Evolutionary conservation across 1,140 invertebrate species (phyloP).

Genomic region (Ericerus pela): DNA sequence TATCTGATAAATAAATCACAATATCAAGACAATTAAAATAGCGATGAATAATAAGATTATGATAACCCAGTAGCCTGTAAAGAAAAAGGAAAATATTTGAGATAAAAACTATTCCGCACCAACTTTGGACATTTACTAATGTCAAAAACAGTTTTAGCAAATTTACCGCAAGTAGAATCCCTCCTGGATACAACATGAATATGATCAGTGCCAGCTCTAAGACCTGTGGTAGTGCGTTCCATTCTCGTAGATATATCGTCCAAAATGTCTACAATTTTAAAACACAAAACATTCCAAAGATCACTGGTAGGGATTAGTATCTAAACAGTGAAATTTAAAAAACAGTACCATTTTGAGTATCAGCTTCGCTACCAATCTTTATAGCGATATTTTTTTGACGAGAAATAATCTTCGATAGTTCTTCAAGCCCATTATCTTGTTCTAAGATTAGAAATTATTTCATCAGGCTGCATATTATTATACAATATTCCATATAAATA

Average conservation of each 20-base stretch:
- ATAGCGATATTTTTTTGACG: constrained; percentile 61
- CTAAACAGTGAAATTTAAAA: neutral
- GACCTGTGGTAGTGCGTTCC: constrained; percentile 48
- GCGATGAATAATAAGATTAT: constrained; percentile 47
- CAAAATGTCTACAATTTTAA: constrained; percentile 48
- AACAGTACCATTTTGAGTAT: constrained; percentile 53
- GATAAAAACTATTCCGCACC: constrained; percentile 18
- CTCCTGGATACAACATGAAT: constrained; percentile 46
- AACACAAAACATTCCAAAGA: constrained; percentile 14
- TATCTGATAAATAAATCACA: no score
- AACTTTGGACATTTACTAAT: neutral
- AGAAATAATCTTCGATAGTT: constrained; percentile 54
- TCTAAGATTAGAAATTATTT: constrained; percentile 33
- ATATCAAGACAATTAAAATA: constrained; percentile 28
- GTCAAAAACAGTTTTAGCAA: neutral
- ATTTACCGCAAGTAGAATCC: constrained; percentile 50
- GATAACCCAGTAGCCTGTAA: constrained; percentile 42
- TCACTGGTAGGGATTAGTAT: neutral
- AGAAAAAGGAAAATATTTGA: constrained; percentile 18
- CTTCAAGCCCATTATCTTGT: constrained; percentile 61
- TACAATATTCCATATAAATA: no score
- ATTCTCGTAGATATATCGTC: constrained; percentile 61
- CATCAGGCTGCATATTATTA: no score
- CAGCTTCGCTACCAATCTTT: constrained; percentile 58
- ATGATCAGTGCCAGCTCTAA: constrained; percentile 48